These are phyloP conservation scores for Poecilia gillii DNA, from an alignment of 2,797 vertebrate genomes.

Conservation along the genomic window DNA sequence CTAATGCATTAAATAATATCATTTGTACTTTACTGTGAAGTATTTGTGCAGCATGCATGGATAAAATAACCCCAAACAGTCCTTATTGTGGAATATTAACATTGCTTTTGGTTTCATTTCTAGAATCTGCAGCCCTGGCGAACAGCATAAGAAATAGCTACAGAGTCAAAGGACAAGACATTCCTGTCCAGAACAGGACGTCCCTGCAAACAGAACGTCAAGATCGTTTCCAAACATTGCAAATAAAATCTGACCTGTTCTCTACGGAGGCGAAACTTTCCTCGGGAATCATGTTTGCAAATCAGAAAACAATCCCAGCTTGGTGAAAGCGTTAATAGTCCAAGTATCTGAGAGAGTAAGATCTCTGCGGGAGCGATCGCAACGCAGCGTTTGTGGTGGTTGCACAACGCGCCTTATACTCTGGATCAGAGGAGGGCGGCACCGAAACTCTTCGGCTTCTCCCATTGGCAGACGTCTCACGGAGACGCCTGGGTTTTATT, in stretches of 20 bases:
- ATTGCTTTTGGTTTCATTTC: background rate
- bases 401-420: conserved; percentile 48
- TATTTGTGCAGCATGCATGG: conserved; percentile 31
- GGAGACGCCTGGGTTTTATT: conserved; percentile 12
- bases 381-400: conserved; percentile 38
- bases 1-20: background rate
- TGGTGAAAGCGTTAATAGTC: background rate
- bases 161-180: conserved; percentile 34
- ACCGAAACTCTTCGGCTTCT: conserved; percentile 46
- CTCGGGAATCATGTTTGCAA: conserved; percentile 85
- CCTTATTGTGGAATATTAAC: background rate
- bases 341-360: accelerated
- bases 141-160: background rate
- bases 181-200: conserved; percentile 27
- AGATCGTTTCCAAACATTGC: background rate
- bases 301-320: conserved; percentile 4
- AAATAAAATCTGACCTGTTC: conserved; percentile 81
- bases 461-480: conserved; percentile 50
- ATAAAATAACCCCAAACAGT: background rate
- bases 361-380: background rate
- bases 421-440: conserved; percentile 46
- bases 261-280: conserved; percentile 79
- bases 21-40: background rate
- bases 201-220: conserved; percentile 8
- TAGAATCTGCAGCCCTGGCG: background rate